Base-by-base conservation (phyloP, 2,113 vertebrate species). In the Lipophrys pholis region DNA sequence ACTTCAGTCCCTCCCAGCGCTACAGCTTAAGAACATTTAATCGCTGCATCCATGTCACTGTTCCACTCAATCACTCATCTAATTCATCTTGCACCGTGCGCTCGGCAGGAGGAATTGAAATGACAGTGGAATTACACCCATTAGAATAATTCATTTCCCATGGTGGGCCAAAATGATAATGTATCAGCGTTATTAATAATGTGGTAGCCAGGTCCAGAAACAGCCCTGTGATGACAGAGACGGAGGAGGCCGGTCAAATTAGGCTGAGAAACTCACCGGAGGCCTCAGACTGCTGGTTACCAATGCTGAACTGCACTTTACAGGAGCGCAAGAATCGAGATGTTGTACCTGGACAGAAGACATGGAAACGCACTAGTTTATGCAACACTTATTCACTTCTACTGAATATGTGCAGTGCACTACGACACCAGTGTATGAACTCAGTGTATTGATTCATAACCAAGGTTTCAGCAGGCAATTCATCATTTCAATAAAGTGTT, bases 141-240 rank as follows among this genome's bases (percentile, higher is more conserved):
- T 91, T 90, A 91, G 72, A 82, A 84, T 86, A 86, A 89, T 89
- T 90, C 61, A 87, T 92, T 85, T 84, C 72, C 80, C 67, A 56
- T 62, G 76, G 63, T 38, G 2, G 78, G 76, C 36, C 76, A 76
- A 86, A 83, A 90, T 87, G 84, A 86, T 81, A 85, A 89, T 70
- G 53, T 82, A 88, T 89, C 76, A 73, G 63, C 16, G 35, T 90
- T 88, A 90, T 91, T 87, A 91, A 91, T 89, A 87, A 91, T 85
- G 70, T 60, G 75, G 66, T 75, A 59, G 88, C 80, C 43, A 42
- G 84, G 60, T 85, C 89, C 84, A 90, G 86, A 91, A 91, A 90
- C 66, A 82, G 87, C 81, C 74, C 65, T 58, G 7, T 3, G 2
- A 36, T 90, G 89, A 91, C 91, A 91, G 67, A 88, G 90, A 92